Base-by-base conservation (phyloP, 1,140 invertebrate genomes). In the Papilio dardanus region DNA sequence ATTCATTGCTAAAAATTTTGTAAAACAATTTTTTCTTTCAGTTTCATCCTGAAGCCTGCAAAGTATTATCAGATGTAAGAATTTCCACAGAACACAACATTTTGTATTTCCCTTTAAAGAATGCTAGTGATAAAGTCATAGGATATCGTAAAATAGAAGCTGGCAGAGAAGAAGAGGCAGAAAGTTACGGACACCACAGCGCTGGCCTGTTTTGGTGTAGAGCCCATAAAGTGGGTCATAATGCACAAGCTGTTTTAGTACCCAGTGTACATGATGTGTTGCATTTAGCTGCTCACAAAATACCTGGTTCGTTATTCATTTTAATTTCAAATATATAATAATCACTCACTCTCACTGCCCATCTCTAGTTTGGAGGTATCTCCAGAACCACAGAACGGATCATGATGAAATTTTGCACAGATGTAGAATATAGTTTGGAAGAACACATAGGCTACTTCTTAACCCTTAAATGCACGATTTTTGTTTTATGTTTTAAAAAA, bases 51-150 rank as follows among this genome's bases (percentile, higher is more conserved):
- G 89, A 79, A 79, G 88, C 81, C 71, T 94, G 75, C 80, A 94
- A 92, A 85, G 78, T 89, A 19, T 82, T 94, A 78, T 81, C 85
- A 71, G 88, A 92, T 62, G 88, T 92, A 42, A 85, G 89, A 80
- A 84, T 94, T 28, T 89, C 91, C 67, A 50, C 83, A 7, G 85
- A 90, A 58, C 86, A 88, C 19, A 91, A 93, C 71, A 78, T 89
- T 54, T 86, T 97, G 75, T 95, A 96, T 83, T 96, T 97, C 83
- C 96, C 96, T 35, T 86, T 97, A 65, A 93, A 93, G 80, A 95
- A 95, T 78, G 91, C 94, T 7, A 83, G 94, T 24, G 94, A 94
- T 35, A 88, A 92, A 77, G 84, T 95, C 35, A 95, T 96, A 4
- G 96, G 96, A 2, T 96, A 95, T 76, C 79, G 96, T 94, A 94